Conservation (phyloP, 2,888 invertebrate species). For the Teleiodes luculella region DNA sequence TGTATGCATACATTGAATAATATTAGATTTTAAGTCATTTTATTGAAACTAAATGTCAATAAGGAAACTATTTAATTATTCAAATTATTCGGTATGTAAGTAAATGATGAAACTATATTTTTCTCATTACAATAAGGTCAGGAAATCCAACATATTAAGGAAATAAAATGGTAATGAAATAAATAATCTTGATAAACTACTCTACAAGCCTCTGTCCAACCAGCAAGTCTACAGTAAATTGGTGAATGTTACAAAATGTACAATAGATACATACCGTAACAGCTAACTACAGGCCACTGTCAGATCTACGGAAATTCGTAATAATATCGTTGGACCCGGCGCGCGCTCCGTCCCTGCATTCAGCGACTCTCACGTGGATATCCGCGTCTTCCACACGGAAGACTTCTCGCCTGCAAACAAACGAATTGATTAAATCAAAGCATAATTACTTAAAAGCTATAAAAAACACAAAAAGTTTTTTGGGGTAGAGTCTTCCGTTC, state of each 20-base stretch:
- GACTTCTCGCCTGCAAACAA: slow-evolving; percentile 65
- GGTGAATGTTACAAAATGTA: slow-evolving; percentile 8
- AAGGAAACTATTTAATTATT: slow-evolving; percentile 6
- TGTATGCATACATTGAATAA: slow-evolving; percentile 20
- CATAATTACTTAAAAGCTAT: background rate
- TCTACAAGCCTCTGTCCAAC: slow-evolving; percentile 26
- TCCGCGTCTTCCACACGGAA: slow-evolving; percentile 74
- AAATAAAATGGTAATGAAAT: slow-evolving; percentile 7
- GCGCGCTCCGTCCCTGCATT: slow-evolving; percentile 30
- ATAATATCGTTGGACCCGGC: slow-evolving; percentile 44
- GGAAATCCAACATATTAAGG: background rate
- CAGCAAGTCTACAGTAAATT: slow-evolving; percentile 4
- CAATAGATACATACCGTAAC: slow-evolving; percentile 22
- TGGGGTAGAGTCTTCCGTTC: background rate
- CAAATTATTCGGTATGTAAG: background rate
- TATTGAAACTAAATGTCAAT: slow-evolving; percentile 1
- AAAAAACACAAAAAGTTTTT: background rate
- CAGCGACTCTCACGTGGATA: slow-evolving; percentile 68
- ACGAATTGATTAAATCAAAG: background rate
- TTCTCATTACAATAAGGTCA: background rate
- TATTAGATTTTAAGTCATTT: background rate
- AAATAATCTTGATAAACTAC: background rate
- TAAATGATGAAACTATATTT: slow-evolving; percentile 10
- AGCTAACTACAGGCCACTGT: slow-evolving; percentile 51
- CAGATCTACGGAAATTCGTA: slow-evolving; percentile 60